phyloP scores from a whole-genome alignment of 2,888 invertebrate species.

The Drosophila atroscutellata region DNA sequence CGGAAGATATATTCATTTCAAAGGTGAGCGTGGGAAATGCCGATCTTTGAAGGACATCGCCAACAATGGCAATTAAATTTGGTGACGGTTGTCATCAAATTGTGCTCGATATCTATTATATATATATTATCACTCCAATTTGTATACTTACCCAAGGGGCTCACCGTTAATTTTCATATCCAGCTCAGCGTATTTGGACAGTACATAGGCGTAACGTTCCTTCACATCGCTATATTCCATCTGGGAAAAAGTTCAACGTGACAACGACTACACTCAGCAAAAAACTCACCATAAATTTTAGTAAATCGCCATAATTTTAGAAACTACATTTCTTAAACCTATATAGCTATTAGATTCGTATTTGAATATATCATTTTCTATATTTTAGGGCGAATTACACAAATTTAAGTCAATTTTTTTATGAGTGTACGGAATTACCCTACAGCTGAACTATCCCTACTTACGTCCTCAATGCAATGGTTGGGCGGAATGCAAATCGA shows the following conservation, averaged over 20 bases:
- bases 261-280: neutral
- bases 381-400: neutral
- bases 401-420: neutral
- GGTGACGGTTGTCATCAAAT: too few relatives aligned
- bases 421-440: neutral
- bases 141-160: conserved; percentile 73
- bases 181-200: conserved; percentile 75
- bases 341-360: neutral
- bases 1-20: neutral
- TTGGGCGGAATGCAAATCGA: conserved; percentile 66
- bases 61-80: neutral
- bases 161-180: conserved; percentile 76
- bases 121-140: neutral
- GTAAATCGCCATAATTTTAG: neutral
- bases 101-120: too few relatives aligned
- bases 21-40: neutral
- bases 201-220: conserved; percentile 69
- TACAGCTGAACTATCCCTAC: conserved; percentile 30
- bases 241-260: conserved; percentile 31
- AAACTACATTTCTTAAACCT: neutral
- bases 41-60: neutral
- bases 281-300: neutral
- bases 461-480: conserved; percentile 72
- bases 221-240: conserved; percentile 66
- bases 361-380: neutral